Conservation (phyloP, 2,113 vertebrate species). For the Erythrocebus patas region DNA sequence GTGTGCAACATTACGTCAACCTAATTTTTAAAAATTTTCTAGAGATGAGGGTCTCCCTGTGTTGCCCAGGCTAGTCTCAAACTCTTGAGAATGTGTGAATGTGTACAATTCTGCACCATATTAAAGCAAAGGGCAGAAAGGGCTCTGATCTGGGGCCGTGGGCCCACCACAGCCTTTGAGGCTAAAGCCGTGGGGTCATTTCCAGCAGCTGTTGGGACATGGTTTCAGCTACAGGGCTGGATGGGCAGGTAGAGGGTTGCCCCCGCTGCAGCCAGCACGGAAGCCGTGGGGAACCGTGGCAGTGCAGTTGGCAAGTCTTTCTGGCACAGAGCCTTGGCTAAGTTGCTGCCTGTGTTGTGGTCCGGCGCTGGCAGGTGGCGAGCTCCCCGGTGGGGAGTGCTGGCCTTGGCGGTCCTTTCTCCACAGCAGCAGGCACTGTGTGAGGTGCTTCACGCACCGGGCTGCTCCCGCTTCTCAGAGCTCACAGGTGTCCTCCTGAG, state of each 20-base stretch:
- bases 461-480: background rate
- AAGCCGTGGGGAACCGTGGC: background rate
- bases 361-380: background rate
- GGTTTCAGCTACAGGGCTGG: background rate
- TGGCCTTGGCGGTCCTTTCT: background rate
- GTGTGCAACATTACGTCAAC: fast-evolving
- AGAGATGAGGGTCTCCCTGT: too few relatives aligned
- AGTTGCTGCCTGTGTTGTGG: background rate
- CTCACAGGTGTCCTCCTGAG: background rate
- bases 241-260: background rate
- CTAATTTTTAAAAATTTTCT: too few relatives aligned
- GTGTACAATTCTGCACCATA: background rate
- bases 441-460: background rate
- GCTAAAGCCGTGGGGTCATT: background rate
- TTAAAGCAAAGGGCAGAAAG: background rate
- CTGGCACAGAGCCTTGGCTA: background rate
- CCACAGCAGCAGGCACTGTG: background rate
- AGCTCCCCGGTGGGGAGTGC: background rate
- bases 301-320: background rate
- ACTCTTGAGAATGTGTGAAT: too few relatives aligned
- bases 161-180: too few relatives aligned
- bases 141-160: background rate
- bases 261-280: background rate
- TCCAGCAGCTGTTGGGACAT: background rate
- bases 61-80: too few relatives aligned